Percentiles rank a stretch among this genome's conserved stretches.
Conservation (phyloP, 1,140 invertebrate species). For the Diuraphis noxia region DNA sequence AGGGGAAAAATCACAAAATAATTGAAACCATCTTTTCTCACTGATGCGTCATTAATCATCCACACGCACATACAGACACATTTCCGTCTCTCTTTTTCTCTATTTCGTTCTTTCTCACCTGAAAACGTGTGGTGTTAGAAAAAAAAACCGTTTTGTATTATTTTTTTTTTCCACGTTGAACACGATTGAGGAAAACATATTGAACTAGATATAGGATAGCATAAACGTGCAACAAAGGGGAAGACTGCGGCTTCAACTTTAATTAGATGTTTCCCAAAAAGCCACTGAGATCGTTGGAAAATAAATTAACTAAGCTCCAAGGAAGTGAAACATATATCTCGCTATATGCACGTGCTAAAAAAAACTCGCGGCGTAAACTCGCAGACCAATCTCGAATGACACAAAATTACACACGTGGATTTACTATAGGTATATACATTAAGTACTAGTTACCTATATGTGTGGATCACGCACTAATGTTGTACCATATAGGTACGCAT, state of each 20-base stretch:
- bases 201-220: not conserved
- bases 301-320: not conserved
- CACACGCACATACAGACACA: not conserved
- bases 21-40: constrained; percentile 30
- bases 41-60: constrained; percentile 25
- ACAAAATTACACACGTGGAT: not conserved
- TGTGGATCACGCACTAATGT: not conserved
- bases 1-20: constrained; percentile 38
- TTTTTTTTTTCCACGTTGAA: not conserved
- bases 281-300: not conserved
- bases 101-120: not conserved
- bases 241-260: not conserved
- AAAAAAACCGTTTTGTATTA: not conserved
- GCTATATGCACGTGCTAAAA: not conserved
- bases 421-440: not conserved
- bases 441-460: not conserved
- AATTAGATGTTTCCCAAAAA: constrained; percentile 13
- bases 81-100: not conserved
- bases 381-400: not conserved
- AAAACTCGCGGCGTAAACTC: not conserved
- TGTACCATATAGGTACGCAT: not conserved
- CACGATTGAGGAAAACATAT: not conserved
- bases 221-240: not conserved
- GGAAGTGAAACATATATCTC: not conserved
- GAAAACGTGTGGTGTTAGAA: too few species aligned